Base-by-base conservation (phyloP, 2,113 vertebrate species). In the Caranx ignobilis region DNA sequence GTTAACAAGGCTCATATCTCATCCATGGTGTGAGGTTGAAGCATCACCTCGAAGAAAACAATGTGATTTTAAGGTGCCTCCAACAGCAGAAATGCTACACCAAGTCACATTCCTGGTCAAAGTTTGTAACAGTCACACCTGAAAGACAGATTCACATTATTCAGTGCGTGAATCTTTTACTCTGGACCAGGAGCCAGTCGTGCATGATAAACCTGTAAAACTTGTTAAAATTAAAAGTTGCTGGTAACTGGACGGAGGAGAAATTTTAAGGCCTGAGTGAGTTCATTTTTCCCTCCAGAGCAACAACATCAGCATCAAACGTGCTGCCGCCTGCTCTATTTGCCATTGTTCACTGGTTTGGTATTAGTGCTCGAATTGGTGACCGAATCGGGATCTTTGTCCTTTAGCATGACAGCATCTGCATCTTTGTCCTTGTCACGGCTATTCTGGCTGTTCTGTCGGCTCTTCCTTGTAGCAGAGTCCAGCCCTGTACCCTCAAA, bases 401-500 rank as follows among this genome's bases (percentile, higher is more conserved):
- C 87, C 54, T 90, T 90, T 3, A 94, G 34, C 74, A 64, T 75
- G 1, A 93, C 77, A 3, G 21, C 69, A 0, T 86, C 90, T 0
- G 76, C 75, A 0, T 95, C 89, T 59, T 79, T 90, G 21, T 94
- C 90, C 39, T 75, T 92, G 2, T 93, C 93, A 0, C 81, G 81
- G 67, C 94, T 94, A 87, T 94, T 92, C 77, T 90, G 92, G 83
- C 93, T 95, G 92, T 91, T 90, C 78, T 92, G 88, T 0, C 86
- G 83, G 62, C 82, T 86, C 84, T 91, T 94, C 50, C 89, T 89
- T 7, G 71, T 68, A 13, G 45, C 68, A 0, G 74, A 81, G 15
- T 96, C 94, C 0, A 91, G 43, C 1, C 77, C 93, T 0, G 94
- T 85, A 34, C 85, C 89, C 62, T 96, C 95, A 3, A 96, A 96